These are phyloP conservation scores for Takifugu flavidus DNA, from an alignment of 2,113 vertebrate species.

Conservation along the genomic window DNA sequence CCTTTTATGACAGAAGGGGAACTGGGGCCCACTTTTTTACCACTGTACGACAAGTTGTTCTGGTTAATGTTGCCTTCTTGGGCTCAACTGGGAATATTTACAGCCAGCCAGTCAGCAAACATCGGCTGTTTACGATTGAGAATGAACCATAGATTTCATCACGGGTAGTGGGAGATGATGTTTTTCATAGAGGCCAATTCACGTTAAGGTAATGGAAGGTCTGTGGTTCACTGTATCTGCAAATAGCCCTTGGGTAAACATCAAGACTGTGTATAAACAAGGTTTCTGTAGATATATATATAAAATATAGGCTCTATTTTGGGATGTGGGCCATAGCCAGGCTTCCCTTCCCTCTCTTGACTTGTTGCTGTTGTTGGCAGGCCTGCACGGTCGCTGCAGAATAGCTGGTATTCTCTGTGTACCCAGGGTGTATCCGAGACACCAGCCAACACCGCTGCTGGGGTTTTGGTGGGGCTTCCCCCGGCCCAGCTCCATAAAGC, in stretches of 20 bases:
- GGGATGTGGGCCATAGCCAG: slow-evolving; percentile 49
- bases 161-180: slow-evolving; percentile 14
- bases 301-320: slow-evolving; percentile 56
- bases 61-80: slow-evolving; percentile 21
- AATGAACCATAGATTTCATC: slow-evolving; percentile 23
- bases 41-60: not conserved
- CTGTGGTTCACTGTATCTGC: slow-evolving; percentile 39
- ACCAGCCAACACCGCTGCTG: slow-evolving; percentile 37
- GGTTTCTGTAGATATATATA: slow-evolving; percentile 63
- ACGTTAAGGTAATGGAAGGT: slow-evolving; percentile 37
- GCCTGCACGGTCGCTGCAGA: slow-evolving; percentile 37
- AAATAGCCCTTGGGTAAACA: slow-evolving; percentile 65
- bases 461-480: slow-evolving; percentile 68
- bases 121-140: slow-evolving; percentile 43
- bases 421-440: slow-evolving; percentile 35
- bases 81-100: slow-evolving; percentile 42
- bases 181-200: slow-evolving; percentile 53
- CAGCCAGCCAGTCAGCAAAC: slow-evolving; percentile 27
- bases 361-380: slow-evolving; percentile 68
- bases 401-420: slow-evolving; percentile 57
- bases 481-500: slow-evolving; percentile 50
- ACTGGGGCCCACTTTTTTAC: slow-evolving; percentile 1
- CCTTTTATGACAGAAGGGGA: not conserved
- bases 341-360: slow-evolving; percentile 65
- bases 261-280: slow-evolving; percentile 50